Base-by-base conservation (phyloP, 2,888 invertebrate genomes). In the Trissolcus brochymenae region DNA sequence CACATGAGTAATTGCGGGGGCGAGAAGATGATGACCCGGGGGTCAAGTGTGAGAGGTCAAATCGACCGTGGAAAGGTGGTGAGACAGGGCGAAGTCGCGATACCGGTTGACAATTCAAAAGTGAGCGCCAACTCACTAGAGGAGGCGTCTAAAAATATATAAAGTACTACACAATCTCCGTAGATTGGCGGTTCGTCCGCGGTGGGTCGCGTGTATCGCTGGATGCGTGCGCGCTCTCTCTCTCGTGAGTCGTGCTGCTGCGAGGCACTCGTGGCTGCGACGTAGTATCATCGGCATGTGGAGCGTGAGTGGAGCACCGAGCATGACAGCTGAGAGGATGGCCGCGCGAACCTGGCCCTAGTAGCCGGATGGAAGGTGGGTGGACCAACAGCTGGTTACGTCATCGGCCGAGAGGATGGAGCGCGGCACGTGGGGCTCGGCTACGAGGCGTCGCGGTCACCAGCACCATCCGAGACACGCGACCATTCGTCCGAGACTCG, bases 271-370 rank as follows among this genome's bases (percentile, higher is more conserved):
- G 76, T 71, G 66, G 71, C 71, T 71, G 76, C 60, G 59, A 57
- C 67, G 59, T 29, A 59, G 68, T 68, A 54, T 21, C 51, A 61
- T 70, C 70, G 57, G 76, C 76, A 76, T 76, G 76, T 71, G 66
- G 43, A 57, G 56, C 65, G 60, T 43, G 29, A 51, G 40, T 70
- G 51, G 62, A 25, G 53, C 29, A 57, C 40, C 61, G 77, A 21
- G 13, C 16, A 56, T 87, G 87, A 87, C 87, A 87, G 84, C 56
- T 17, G 56, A 82, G 82, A 87, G 87, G 88, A 86, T 86, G 87
- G 85, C 86, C 87, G 83, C 88, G 88, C 90, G 90, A 92, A 56
- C 51, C 35, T 46, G 41, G 92, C 92, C 90, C 41, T 21, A 21
- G 51, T 71, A 46, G 46, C 89, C 89, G 90, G 91, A 66, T 54